Evolutionary conservation across 2,797 vertebrate species (phyloP), one percentile per base, ranked within the genome.

Genomic region (Lindbergichthys nudifrons): DNA sequence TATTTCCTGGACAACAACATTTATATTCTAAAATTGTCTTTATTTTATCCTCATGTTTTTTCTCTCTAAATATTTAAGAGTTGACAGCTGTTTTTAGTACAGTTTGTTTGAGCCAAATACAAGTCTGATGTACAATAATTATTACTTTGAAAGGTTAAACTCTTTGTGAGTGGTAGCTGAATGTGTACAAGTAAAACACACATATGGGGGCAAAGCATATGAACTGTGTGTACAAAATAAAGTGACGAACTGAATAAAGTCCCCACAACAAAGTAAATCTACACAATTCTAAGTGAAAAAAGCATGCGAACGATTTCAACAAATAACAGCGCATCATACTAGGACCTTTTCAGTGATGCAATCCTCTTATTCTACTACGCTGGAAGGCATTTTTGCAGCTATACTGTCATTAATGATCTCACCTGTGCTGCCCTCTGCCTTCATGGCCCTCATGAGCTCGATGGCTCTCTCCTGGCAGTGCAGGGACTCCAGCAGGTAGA

Each of bases 401-500:
- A 23, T 5, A 36, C 10, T 16, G 48, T 59, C 10, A 10, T 10
- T 23, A 16, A n/a, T 2, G 1, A 45, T 3, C 95, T 96, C 84
- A 99, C 98, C 97, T 87, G 95, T 94, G 85, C 93, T 95, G 57
- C 93, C 96, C 84, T 97, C 97, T 23, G 95, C 96, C 90, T 97
- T 99, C 98, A 99, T 99, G 81, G 97, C 96, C 76, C 96, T 95
- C 96, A 99, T 97, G 59, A 99, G 96, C 82, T 99, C 98, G 18
- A 95, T 98, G 92, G 98, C 96, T 77, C 97, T 94, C 90, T 99
- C 98, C 92, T 99, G 98, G 88, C 97, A 99, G 83, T 99, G 98
- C 65, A 99, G 95, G 5, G 98, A 99, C 87, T 99, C 98, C 90
- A 99, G 92, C 86, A 99, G 92, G 92, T 98, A 99, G 74, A 99